A percentile compares a stretch with the other conserved stretches of the same genome.
phyloP scores from a whole-genome alignment of 2,888 invertebrate genomes.

The Dasypogon diadema region DNA sequence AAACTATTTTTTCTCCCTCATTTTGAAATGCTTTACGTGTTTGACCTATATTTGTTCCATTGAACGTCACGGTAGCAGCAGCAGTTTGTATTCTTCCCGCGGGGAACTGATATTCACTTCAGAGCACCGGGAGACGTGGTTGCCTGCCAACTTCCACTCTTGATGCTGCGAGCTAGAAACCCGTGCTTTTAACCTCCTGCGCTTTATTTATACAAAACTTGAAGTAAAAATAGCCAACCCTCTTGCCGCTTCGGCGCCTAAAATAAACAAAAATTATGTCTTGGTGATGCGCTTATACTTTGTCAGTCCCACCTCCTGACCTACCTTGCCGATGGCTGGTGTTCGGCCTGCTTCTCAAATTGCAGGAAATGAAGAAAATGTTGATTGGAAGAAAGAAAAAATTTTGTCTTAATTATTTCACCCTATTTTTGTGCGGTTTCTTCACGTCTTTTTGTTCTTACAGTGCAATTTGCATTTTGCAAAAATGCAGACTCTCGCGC shows the following conservation, averaged over 20 bases:
- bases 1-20: neutral
- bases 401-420: neutral
- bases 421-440: no score
- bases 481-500: no score
- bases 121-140: slow-evolving; percentile 9
- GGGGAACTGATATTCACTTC: slow-evolving; percentile 39
- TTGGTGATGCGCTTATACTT: neutral
- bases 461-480: no score
- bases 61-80: slow-evolving; percentile 1
- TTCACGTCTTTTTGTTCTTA: no score
- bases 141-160: slow-evolving; percentile 40
- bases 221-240: slow-evolving; percentile 15
- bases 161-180: slow-evolving; percentile 32
- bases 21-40: slow-evolving; percentile 20
- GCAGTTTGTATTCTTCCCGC: slow-evolving; percentile 10
- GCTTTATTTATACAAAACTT: slow-evolving; percentile 41
- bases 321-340: no score
- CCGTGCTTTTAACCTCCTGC: slow-evolving; percentile 40
- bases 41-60: slow-evolving; percentile 29
- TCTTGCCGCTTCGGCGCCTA: neutral
- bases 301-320: neutral
- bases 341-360: neutral
- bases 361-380: neutral
- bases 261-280: slow-evolving; percentile 30
- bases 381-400: neutral